Evolutionary conservation across 2,888 invertebrate genomes (phyloP).

Genomic region (Spisula subtruncata): DNA sequence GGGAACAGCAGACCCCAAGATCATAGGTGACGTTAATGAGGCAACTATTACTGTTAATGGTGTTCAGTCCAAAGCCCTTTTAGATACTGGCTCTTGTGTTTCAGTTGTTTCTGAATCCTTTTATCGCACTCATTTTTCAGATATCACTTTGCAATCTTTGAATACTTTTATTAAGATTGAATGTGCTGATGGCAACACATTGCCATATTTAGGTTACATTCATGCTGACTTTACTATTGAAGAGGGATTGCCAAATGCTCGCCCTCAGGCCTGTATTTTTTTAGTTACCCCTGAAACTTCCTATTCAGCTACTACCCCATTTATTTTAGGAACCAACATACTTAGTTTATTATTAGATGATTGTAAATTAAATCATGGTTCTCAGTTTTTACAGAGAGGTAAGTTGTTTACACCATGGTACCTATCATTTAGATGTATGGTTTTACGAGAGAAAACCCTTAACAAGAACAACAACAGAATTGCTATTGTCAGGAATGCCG

Average conservation of each 20-base stretch:
- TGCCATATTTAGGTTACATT: not conserved
- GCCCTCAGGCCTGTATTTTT: not conserved
- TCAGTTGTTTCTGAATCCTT: not conserved
- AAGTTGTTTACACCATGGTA: too few relatives aligned
- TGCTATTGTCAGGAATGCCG: too few relatives aligned
- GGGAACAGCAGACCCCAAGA: not conserved
- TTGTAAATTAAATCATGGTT: not conserved
- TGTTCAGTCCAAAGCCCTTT: not conserved
- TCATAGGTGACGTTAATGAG: not conserved
- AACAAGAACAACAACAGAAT: too few relatives aligned
- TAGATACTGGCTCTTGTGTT: constrained; percentile 21
- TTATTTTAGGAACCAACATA: not conserved
- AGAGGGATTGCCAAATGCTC: not conserved
- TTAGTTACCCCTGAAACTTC: not conserved
- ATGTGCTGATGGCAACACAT: constrained; percentile 10
- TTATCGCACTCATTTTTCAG: not conserved
- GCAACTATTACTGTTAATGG: not conserved
- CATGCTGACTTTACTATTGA: not conserved
- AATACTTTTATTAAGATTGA: not conserved
- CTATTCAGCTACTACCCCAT: not conserved
- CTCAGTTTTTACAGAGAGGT: not conserved
- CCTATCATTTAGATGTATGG: too few relatives aligned
- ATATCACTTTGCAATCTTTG: not conserved
- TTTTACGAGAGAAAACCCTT: too few relatives aligned
- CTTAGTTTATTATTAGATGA: not conserved